A percentile compares a stretch with the other conserved stretches of the same genome.
phyloP scores from a whole-genome alignment of 2,113 vertebrate species.

The Synodontis membranacea region DNA sequence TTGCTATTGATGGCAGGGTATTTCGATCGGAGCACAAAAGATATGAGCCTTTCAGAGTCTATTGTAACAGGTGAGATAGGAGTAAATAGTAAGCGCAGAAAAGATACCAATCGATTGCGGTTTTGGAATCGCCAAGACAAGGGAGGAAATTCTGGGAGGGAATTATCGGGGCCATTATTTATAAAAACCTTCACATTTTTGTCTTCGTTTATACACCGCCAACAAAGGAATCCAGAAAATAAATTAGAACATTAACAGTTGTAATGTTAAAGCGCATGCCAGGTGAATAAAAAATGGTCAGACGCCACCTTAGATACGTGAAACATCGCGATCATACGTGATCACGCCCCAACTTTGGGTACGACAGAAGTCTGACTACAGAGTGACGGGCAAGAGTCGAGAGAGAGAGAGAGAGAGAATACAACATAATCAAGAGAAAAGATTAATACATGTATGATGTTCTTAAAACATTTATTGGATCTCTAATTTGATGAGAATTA shows the following conservation, averaged over 20 bases:
- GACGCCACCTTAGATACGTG: background rate
- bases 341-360: background rate
- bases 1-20: conserved; percentile 3
- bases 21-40: conserved; percentile 22
- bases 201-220: background rate
- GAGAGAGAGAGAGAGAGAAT: background rate
- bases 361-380: background rate
- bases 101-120: background rate
- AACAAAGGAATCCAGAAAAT: background rate
- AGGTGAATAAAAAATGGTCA: too few species aligned
- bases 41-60: background rate
- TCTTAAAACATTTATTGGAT: background rate
- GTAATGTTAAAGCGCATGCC: background rate
- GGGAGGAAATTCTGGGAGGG: background rate
- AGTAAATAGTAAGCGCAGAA: background rate
- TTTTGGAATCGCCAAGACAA: background rate
- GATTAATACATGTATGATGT: background rate
- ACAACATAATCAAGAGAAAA: background rate
- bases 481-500: background rate
- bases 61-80: background rate
- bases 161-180: too few species aligned
- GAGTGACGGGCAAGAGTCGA: background rate
- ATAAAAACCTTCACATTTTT: background rate
- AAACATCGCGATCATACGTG: too few species aligned
- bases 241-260: background rate